Conservation (phyloP, 1,140 invertebrate genomes). For the Bemisia tabaci region DNA sequence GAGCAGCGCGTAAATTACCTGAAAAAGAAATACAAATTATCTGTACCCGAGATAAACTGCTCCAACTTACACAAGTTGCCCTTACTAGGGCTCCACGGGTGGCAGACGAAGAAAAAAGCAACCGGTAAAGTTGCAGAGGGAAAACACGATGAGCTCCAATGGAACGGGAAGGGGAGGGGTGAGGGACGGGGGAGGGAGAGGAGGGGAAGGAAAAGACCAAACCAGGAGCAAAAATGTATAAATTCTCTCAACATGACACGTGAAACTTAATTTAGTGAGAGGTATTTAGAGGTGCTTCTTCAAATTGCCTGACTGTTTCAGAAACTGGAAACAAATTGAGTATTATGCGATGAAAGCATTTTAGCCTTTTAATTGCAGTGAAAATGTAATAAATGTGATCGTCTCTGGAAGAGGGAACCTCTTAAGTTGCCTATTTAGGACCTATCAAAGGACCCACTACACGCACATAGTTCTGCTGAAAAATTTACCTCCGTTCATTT, state of each 20-base stretch:
- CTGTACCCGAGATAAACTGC: not conserved
- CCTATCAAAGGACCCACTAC: too few relatives aligned
- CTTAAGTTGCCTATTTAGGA: too few relatives aligned
- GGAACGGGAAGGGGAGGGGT: not conserved
- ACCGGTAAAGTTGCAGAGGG: not conserved
- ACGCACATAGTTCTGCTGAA: too few relatives aligned
- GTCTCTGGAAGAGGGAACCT: too few relatives aligned
- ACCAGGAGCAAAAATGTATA: not conserved
- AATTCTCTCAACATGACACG: not conserved
- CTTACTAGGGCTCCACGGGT: not conserved
- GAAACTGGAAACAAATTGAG: too few relatives aligned
- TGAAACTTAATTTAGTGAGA: not conserved
- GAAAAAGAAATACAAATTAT: not conserved
- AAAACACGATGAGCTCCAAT: not conserved
- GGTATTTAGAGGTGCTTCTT: too few relatives aligned
- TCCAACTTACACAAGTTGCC: not conserved
- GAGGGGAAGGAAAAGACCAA: not conserved
- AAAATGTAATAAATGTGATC: too few relatives aligned
- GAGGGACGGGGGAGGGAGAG: not conserved
- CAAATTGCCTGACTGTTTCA: too few relatives aligned
- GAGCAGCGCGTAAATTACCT: not conserved
- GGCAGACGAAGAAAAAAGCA: not conserved
- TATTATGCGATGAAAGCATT: too few relatives aligned
- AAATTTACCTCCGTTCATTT: too few relatives aligned
- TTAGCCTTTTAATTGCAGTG: too few relatives aligned